Conservation (phyloP, 2,888 invertebrate genomes). For the Sarcophaga carnaria region DNA sequence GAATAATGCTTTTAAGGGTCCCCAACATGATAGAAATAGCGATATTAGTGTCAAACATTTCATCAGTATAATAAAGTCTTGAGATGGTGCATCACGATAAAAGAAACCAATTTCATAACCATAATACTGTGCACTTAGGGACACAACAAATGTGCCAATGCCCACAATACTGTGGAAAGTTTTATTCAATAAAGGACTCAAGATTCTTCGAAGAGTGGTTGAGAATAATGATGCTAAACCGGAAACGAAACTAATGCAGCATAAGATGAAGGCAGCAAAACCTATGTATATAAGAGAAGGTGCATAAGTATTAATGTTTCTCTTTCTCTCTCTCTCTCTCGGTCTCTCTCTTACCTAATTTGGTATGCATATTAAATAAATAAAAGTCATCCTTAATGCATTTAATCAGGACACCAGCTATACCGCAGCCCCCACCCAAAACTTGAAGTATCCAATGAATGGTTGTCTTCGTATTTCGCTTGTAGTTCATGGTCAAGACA, state of each 20-base stretch:
- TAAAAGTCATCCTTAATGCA: slow-evolving; percentile 75
- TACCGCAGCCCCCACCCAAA: slow-evolving; percentile 78
- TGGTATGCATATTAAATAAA: slow-evolving; percentile 75
- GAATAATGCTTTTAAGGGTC: slow-evolving; percentile 76
- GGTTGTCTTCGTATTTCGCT: slow-evolving; percentile 77
- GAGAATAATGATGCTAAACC: slow-evolving; percentile 78
- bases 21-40: slow-evolving; percentile 75
- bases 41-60: slow-evolving; percentile 77
- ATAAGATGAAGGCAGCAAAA: slow-evolving; percentile 77
- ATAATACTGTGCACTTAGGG: slow-evolving; percentile 78
- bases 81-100: slow-evolving; percentile 66
- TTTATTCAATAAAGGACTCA: slow-evolving; percentile 78
- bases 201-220: slow-evolving; percentile 71
- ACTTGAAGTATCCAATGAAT: slow-evolving; percentile 79
- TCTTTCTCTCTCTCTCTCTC: too few relatives aligned
- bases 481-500: slow-evolving; percentile 75
- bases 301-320: too few relatives aligned
- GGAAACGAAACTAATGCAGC: slow-evolving; percentile 76
- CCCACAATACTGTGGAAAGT: slow-evolving; percentile 78
- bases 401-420: slow-evolving; percentile 76
- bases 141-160: slow-evolving; percentile 76
- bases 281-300: slow-evolving; percentile 70
- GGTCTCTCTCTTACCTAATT: slow-evolving; percentile 73
- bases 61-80: slow-evolving; percentile 75
- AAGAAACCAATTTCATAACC: slow-evolving; percentile 79